Base-by-base conservation (phyloP, 35 echinoderm and acorn worm species). In the Lytechinus pictus region DNA sequence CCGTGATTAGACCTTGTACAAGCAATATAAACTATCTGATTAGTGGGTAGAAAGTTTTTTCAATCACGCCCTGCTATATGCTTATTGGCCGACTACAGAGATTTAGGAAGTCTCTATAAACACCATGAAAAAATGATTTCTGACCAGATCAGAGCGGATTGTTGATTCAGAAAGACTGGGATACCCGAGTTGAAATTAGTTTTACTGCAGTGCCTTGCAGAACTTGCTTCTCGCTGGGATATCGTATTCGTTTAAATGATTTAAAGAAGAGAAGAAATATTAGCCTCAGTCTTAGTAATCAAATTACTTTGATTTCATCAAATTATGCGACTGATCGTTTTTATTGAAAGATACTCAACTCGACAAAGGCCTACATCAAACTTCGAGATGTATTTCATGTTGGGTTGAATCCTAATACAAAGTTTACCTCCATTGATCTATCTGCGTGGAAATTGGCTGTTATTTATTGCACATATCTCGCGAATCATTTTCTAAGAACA, bases 11-110 rank as follows among this genome's bases (percentile, higher is more conserved):
- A 52, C 88, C 88, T 44, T 54, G 52, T 54, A 12, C 88, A 54
- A 52, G 88, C 88, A 54, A 90, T 90, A 90, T 90, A 6, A 90
- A 79, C 29, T 90, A 90, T 90, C 16, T 14, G 88, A 52, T 90
- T 90, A 90, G 16, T 79, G 66, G 66, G 66, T 79, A 24, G 66
- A 5, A 24, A n/a, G 19, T n/a, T 79, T 58, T 44, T 79, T 79
- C 3, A 79, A 79, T 19, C 66, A 79, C 66, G 66, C 66, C 66
- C 66, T 79, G 66, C 66, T 79, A 24, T 24, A 79, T 79, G 66
- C 66, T 79, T 79, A 79, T 79, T 79, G 66, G 66, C 66, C n/a
- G 66, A 79, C 19, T 79, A 79, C 66, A 16, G 12, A 79, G 66
- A 79, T n/a, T 79, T 79, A 79, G 66, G 66, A 79, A 79, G 66